Evolutionary conservation across 2,797 vertebrate species (phyloP), one percentile per base, ranked within the genome.

Genomic region (Sphenopsis melanotis): DNA sequence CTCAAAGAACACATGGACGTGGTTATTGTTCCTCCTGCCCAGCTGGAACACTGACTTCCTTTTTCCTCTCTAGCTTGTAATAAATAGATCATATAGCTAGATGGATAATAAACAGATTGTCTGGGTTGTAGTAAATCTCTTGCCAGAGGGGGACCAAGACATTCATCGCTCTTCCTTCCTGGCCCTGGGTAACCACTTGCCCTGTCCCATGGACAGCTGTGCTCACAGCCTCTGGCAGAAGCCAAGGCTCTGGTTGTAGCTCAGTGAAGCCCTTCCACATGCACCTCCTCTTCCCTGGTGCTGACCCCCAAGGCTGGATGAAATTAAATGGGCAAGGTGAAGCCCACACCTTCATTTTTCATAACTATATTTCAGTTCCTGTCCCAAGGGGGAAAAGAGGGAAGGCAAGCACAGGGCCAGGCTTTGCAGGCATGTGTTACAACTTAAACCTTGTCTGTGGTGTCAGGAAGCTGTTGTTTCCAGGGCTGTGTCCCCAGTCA

Each of bases 1-100:
- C 85, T 97, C 86, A 95, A 32, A 90, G 87, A 94, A 76, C 90
- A 72, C 64, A 3, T 82, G 94, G 96, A 89, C 41, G 36, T 61
- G 55, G 50, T 44, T 94, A 95, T 89, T 94, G 88, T 89, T 89
- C 50, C 82, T 71, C 61, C 83, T 83, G 84, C 87, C 93, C 52
- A 46, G 68, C 90, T 96, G 94, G 71, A 94, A 83, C 82, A 60
- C 74, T 76, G 61, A 34, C 83, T 94, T 97, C 92, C 76, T 93
- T 96, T 72, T 95, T 95, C 88, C 68, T 93, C 81, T 95, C 82
- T 83, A 22, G 22, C 52, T 91, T 37, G 52, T 93, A 71, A 39
- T 88, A 85, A 96, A 82, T 30, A 68, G 53, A 34, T 64, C 32
- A 4, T 44, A 32, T 32, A 52, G 57, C 20, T 63, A 8, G 8